These are phyloP conservation scores for Syrmaticus mikado DNA, from an alignment of 2,113 vertebrate species.

Conservation along the genomic window DNA sequence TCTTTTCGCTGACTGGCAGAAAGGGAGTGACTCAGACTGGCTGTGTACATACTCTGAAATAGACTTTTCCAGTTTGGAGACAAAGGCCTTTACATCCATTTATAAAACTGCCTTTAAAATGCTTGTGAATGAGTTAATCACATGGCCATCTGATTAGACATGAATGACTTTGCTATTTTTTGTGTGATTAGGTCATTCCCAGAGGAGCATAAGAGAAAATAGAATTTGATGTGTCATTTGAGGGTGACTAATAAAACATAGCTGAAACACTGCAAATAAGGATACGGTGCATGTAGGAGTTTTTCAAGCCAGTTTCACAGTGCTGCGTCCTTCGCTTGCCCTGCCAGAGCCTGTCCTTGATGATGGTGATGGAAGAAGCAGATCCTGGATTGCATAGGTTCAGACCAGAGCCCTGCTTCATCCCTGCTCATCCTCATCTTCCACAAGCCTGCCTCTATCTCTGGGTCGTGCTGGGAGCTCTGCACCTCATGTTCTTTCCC, in stretches of 20 bases:
- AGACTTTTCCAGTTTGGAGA: conserved; percentile 66
- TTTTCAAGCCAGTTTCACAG: neutral
- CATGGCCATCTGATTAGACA: conserved; percentile 53
- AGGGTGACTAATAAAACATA: conserved; percentile 36
- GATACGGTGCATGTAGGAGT: neutral
- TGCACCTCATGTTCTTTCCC: neutral
- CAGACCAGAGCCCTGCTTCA: neutral
- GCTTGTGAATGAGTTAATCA: conserved; percentile 65
- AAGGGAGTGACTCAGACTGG: conserved; percentile 63
- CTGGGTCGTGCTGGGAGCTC: neutral
- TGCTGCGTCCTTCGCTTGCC: neutral
- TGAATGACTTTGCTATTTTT: conserved; percentile 51
- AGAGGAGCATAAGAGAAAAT: conserved; percentile 47
- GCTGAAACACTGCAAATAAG: conserved; percentile 27
- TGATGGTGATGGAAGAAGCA: neutral
- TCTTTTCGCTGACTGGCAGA: conserved; percentile 63
- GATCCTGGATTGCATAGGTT: neutral
- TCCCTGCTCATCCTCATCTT: neutral
- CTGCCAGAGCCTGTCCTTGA: neutral
- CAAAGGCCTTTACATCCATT: conserved; percentile 69
- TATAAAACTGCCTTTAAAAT: conserved; percentile 64
- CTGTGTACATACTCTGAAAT: conserved; percentile 49
- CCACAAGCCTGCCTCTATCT: neutral
- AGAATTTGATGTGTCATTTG: conserved; percentile 32
- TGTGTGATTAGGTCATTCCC: conserved; percentile 47